phyloP scores from a whole-genome alignment of 1,140 invertebrate genomes.

The Armadillidium nasatum region DNA sequence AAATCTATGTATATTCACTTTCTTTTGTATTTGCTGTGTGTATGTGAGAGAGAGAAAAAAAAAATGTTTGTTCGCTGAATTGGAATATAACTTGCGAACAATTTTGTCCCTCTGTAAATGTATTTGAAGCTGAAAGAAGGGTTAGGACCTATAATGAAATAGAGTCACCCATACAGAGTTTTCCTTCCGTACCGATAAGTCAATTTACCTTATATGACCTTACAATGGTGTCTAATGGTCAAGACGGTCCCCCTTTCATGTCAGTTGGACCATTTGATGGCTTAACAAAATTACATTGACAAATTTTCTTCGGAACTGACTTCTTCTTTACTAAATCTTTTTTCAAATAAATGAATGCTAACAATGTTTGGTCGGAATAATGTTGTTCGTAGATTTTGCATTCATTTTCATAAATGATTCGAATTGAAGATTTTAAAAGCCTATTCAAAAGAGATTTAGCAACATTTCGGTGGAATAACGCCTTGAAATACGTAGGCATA shows the following conservation, averaged over 20 bases:
- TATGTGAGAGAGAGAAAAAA: constrained; percentile 16
- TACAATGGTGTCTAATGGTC: constrained; percentile 28
- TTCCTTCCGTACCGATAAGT: neutral
- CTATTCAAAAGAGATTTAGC: no score
- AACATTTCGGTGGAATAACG: no score
- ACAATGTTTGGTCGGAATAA: no score
- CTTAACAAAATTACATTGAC: neutral
- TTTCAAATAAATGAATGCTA: no score
- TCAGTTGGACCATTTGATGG: neutral
- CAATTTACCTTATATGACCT: constrained; percentile 24
- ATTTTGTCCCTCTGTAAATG: neutral
- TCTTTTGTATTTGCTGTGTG: neutral
- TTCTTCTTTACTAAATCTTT: no score
- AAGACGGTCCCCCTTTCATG: constrained; percentile 14
- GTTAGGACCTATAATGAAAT: neutral
- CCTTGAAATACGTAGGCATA: no score
- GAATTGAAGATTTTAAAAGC: no score
- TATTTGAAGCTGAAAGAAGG: neutral
- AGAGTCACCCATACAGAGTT: neutral
- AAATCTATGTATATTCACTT: no score
- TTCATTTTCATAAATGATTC: no score
- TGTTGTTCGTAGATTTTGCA: no score
- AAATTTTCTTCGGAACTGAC: no score
- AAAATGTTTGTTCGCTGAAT: neutral
- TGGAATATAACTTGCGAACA: no score